Base-by-base conservation (phyloP, 2,888 invertebrate species). In the Pristionchus mayeri region DNA sequence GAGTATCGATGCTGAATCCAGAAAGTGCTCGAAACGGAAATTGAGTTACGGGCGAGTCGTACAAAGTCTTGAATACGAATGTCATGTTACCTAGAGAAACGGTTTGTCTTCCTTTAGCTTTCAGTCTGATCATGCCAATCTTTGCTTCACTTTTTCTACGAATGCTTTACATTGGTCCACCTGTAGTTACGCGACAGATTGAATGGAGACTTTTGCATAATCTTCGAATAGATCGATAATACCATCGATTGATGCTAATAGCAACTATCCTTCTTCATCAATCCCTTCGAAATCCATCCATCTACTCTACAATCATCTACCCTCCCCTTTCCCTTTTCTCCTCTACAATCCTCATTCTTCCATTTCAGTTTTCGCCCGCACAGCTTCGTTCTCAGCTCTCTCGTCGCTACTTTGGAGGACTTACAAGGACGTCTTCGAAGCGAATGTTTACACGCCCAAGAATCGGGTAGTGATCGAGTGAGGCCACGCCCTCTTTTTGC, bases 381-480 rank as follows among this genome's bases (percentile, higher is more conserved):
- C 86, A 89, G 44, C 50, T 88, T n/a, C 76, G 80, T 16, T 84
- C 86, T 2, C 86, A 86, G 27, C 71, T 89, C 57, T 84, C 86
- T 79, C 85, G 83, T 27, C 88, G 88, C 78, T 91, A 91, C 85
- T 87, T 87, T 63, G 76, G 86, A n/a, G n/a, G n/a, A n/a, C n/a
- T 13, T 89, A 84, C 84, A 89, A 92, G 85, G 92, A 92, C 79
- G 89, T 92, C 40, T 91, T 89, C 86, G 91, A 91, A 85, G 86
- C 89, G 76, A 92, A 90, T 85, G 92, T 92, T 40, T 91, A 92
- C 86, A 92, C 90, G 30, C 90, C 91, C 21, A 84, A 86, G 24
- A 90, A 91, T 80, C 88, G 92, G n/a, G 57, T 57, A 18, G 9
- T 57, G 80, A 80, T 80, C 40, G 80, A 80, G 78, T 78, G 44